Evolutionary conservation across 2,888 invertebrate species (phyloP).

Genomic region (Tipula confusa): DNA sequence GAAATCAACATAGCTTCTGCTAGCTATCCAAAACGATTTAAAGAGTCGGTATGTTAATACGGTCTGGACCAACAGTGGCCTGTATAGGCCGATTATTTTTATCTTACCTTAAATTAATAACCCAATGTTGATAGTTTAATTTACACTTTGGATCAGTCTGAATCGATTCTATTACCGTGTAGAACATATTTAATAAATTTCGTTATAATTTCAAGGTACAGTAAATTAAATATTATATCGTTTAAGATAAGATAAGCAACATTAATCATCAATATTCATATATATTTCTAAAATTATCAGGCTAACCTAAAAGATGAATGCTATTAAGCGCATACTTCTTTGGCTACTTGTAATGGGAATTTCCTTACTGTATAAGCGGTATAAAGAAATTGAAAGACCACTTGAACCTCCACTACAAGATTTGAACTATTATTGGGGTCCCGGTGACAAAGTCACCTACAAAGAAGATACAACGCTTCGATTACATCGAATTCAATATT

Average conservation of each 20-base stretch:
- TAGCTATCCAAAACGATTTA: no score
- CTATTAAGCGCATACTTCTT: constrained; percentile 34
- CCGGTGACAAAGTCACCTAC: constrained; percentile 29
- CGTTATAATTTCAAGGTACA: no score
- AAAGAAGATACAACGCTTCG: constrained; percentile 33
- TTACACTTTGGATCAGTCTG: no score
- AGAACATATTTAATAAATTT: no score
- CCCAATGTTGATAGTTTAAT: no score
- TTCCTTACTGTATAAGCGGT: constrained; percentile 43
- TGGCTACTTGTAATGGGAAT: constrained; percentile 39
- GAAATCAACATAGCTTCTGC: no score
- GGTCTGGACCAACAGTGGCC: no score
- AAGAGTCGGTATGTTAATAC: no score
- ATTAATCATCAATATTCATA: background rate
- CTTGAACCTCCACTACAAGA: constrained; percentile 39
- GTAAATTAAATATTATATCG: no score
- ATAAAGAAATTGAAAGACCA: constrained; percentile 38
- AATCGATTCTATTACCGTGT: no score
- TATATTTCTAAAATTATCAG: background rate
- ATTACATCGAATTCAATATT: constrained; percentile 33
- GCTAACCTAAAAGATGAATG: background rate
- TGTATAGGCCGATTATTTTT: no score
- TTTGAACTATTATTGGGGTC: constrained; percentile 35
- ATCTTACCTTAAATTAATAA: no score
- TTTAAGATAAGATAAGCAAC: background rate